phyloP scores from a whole-genome alignment of 2,888 invertebrate species.

The Drosophila falleni region DNA sequence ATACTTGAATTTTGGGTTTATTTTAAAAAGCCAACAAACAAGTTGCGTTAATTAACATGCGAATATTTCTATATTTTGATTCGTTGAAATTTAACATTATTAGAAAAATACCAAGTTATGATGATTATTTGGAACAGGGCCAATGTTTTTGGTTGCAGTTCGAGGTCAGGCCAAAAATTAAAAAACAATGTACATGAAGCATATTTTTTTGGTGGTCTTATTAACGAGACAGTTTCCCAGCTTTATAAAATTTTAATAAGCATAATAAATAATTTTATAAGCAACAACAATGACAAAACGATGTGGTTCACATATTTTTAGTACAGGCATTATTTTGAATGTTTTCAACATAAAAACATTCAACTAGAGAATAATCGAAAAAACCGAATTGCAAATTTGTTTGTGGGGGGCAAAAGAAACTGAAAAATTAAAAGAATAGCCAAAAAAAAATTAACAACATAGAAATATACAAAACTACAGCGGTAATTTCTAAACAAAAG shows the following conservation, averaged over 20 bases:
- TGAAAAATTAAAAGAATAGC: constrained; percentile 12
- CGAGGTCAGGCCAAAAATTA: constrained; percentile 1
- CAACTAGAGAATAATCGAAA: constrained; percentile 11
- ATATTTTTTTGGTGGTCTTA: background rate
- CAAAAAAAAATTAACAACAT: constrained; percentile 17
- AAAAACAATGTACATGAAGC: background rate
- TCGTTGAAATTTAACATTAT: background rate
- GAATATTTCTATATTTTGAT: background rate
- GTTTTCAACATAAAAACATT: background rate
- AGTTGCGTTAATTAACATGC: background rate
- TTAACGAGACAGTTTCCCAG: constrained; percentile 6
- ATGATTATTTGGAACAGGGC: constrained; percentile 10
- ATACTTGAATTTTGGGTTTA: too few relatives aligned
- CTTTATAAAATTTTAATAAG: constrained; percentile 20
- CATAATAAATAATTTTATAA: constrained; percentile 22
- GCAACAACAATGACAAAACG: constrained; percentile 9
- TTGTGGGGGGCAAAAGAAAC: constrained; percentile 15
- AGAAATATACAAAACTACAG: constrained; percentile 23
- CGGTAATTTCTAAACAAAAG: constrained; percentile 43
- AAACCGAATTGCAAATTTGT: constrained; percentile 23
- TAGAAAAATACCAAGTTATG: background rate
- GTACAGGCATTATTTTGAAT: constrained; percentile 10
- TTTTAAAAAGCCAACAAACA: background rate
- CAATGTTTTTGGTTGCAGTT: constrained; percentile 9
- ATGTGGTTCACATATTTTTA: constrained; percentile 22